Base-by-base conservation (phyloP, 2,888 invertebrate species). In the Epinotia demarniana region DNA sequence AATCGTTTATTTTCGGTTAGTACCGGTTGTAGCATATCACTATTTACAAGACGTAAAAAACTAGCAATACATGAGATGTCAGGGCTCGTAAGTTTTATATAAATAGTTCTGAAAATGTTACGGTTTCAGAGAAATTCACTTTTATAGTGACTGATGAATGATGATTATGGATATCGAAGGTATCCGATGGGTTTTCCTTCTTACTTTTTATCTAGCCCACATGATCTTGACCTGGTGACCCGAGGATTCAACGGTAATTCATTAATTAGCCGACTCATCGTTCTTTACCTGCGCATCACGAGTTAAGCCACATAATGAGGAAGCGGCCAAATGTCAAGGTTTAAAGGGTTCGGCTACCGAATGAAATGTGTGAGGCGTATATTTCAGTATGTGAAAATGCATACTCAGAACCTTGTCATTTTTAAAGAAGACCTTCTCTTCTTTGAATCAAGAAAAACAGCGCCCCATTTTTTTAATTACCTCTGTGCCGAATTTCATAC, bases 221-320 rank as follows among this genome's bases (percentile, higher is more conserved):
- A 77, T 78, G 82, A 81, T 88, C 91, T 91, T 92, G 92, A 92
- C 92, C 92, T 81, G 80, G 87, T 92, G 84, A 81, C 85, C 80
- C 62, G 53, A 74, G 77, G 81, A 78, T 82, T 82, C 86, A 86
- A 87, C 89, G 88, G 84, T 81, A 82, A 83, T 84, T 85, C 86
- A 89, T 89, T 88, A 83, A 62, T 69, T 19, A 33, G 63, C 19
- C 69, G 46, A 58, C 46, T 60, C 46, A 46, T 60, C 58, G n/a
- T 60, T 58, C 43, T 23, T 23, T 69, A 69, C 46, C 58, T 46
- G 69, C 69, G 58, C 58, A 69, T 69, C 69, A 63, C 16, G 61
- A 58, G 53, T 67, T 55, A 49, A 53, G 27, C 49, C 33, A n/a
- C 18, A n/a, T 69, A 63, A 69, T 63, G 62, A 74, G 73, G 73